Conservation (phyloP, 92 coral and sea anemone species). For the Porites divaricata region DNA sequence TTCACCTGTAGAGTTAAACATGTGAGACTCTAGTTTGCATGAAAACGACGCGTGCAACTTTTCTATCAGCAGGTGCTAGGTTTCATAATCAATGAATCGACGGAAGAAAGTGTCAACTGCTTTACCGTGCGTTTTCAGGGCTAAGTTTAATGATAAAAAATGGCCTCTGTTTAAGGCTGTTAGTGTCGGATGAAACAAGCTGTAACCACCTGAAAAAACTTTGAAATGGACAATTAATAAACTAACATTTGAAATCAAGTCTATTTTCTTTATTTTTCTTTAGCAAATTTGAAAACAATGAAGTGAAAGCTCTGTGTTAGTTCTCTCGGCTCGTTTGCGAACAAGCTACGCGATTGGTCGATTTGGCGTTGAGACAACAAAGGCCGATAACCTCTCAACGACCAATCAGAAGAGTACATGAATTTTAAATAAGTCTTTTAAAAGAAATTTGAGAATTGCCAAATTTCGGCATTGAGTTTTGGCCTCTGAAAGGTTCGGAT, state of each 20-base stretch:
- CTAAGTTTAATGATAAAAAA: not conserved
- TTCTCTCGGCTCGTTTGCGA: not conserved
- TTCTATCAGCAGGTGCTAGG: not conserved
- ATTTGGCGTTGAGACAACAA: constrained; percentile 1
- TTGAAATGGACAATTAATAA: not conserved
- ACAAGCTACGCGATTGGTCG: not conserved
- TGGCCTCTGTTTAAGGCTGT: not conserved
- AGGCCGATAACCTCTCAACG: not conserved
- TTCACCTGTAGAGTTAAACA: not conserved
- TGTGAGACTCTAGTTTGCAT: not conserved
- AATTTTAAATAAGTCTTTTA: not conserved
- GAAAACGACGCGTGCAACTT: not conserved
- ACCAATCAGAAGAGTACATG: constrained; percentile 1
- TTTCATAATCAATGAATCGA: not conserved
- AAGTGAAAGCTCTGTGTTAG: not conserved
- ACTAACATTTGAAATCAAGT: not conserved
- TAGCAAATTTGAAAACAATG: not conserved
- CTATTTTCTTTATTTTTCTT: not conserved
- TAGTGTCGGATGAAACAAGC: not conserved
- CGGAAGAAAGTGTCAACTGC: constrained; percentile 13
- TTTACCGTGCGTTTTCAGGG: not conserved
- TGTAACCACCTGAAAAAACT: not conserved
- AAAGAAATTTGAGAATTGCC: constrained; percentile 8
- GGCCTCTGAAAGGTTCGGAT: not conserved
- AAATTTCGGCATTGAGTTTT: not conserved